Conservation (phyloP, 2,797 vertebrate genomes). For the Gadopsis bispinosus region DNA sequence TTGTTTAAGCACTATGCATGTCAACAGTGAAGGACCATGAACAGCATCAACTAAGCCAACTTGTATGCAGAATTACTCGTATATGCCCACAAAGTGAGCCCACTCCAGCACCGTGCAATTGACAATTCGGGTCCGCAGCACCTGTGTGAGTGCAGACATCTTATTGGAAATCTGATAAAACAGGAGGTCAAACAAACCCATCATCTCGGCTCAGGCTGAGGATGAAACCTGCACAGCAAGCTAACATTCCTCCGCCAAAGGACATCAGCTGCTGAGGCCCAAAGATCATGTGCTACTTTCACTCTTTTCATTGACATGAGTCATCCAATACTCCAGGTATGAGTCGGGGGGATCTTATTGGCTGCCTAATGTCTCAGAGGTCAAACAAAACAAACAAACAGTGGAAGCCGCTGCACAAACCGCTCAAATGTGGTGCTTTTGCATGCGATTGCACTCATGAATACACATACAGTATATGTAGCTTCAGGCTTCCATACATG, state of each 20-base stretch:
- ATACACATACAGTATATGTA: neutral
- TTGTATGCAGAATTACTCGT: no score
- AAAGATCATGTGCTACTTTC: conserved; percentile 46
- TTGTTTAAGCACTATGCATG: no score
- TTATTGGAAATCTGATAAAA: conserved; percentile 60
- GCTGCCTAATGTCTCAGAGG: conserved; percentile 35
- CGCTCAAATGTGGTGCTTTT: neutral
- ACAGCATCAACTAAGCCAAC: no score
- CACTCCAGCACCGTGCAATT: neutral
- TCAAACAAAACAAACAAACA: conserved; percentile 44
- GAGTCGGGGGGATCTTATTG: conserved; percentile 39
- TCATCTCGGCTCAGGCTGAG: conserved; percentile 21
- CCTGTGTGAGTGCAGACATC: neutral
- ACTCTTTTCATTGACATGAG: conserved; percentile 59
- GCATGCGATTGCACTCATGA: neutral
- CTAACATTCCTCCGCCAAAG: conserved; percentile 19
- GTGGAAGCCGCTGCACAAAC: neutral
- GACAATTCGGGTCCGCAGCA: neutral
- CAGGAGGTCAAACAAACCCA: conserved; percentile 45
- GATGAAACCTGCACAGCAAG: conserved; percentile 29
- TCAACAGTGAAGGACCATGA: no score
- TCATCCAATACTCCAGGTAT: conserved; percentile 43
- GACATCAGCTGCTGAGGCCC: conserved; percentile 24
- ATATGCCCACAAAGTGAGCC: no score
- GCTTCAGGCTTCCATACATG: neutral